phyloP scores from a whole-genome alignment of 2,113 vertebrate genomes.

The Colinus virginianus region DNA sequence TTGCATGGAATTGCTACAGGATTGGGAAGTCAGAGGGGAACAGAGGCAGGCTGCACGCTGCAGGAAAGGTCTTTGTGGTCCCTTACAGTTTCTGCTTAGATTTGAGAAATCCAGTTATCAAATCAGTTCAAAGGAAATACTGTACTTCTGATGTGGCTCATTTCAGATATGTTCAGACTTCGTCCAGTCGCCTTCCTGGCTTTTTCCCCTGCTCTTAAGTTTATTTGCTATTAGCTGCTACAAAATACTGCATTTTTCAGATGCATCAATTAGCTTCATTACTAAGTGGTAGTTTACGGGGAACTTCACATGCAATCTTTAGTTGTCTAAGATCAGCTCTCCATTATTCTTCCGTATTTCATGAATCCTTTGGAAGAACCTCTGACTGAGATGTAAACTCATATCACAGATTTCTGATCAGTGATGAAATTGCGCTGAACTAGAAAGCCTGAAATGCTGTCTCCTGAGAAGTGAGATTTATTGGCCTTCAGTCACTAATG shows the following conservation, averaged over 20 bases:
- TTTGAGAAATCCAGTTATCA: neutral
- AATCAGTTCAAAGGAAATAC: neutral
- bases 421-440: neutral
- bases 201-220: neutral
- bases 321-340: neutral
- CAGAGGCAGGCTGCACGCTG: neutral
- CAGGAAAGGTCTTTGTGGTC: rapidly evolving
- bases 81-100: neutral
- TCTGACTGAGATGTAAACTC: neutral
- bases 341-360: neutral
- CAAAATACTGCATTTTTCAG: neutral
- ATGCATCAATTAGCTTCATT: neutral
- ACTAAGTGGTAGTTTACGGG: neutral
- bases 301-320: neutral
- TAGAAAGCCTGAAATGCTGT: neutral
- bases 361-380: neutral
- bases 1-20: neutral
- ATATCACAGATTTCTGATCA: neutral
- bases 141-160: neutral
- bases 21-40: neutral
- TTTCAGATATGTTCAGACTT: neutral
- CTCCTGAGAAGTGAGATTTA: neutral
- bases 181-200: neutral
- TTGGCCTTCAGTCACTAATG: neutral
- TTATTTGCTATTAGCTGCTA: neutral